Base-by-base conservation (phyloP, 2,113 vertebrate genomes). In the Nicator chloris region DNA sequence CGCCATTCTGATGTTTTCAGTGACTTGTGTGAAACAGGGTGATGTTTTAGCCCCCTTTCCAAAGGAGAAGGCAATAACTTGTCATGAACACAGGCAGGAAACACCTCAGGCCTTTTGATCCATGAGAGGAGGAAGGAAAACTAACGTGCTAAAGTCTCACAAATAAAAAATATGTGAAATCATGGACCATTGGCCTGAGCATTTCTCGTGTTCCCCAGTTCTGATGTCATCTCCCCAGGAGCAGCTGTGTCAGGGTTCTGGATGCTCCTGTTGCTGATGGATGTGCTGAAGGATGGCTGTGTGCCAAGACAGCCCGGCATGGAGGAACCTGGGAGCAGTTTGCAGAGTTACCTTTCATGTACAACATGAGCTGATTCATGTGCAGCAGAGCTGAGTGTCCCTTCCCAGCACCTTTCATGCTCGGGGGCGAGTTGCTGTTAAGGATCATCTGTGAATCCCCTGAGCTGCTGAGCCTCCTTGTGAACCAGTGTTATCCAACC, bases 381-480 rank as follows among this genome's bases (percentile, higher is more conserved):
- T 40, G 66, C 51, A 84, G 3, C 23, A 71, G 61, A 84, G 69
- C 70, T 68, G 35, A 20, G 12, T 17, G n/a, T 53, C 24, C 64
- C 60, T 66, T 86, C 24, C 70, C 39, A 50, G 19, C 30, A 19
- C 50, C 49, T 45, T 26, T 21, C 6, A 8, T 35, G 66, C 63
- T 56, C 15, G 49, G 31, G 42, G 42, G 7, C 0, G 0, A 61
- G 33, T 22, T 86, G 28, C 45, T 50, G 11, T 50, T 40, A 0
- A 54, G 47, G 39, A 70, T 39, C 42, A 15, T 63, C 63, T 60
- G 53, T n/a, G 53, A 68, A 59, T 47, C 13, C 16, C 19, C 56
- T 42, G 57, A 79, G 57, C 42, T 90, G 9, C 15, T 39, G 69
- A 86, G 5, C 10, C 30, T 78, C 28, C 19, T 37, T 22, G 42